A percentile compares a stretch with the other conserved stretches of the same genome.
These are phyloP conservation scores for Laothoe populi DNA, from an alignment of 2,888 invertebrate genomes.

Conservation along the genomic window DNA sequence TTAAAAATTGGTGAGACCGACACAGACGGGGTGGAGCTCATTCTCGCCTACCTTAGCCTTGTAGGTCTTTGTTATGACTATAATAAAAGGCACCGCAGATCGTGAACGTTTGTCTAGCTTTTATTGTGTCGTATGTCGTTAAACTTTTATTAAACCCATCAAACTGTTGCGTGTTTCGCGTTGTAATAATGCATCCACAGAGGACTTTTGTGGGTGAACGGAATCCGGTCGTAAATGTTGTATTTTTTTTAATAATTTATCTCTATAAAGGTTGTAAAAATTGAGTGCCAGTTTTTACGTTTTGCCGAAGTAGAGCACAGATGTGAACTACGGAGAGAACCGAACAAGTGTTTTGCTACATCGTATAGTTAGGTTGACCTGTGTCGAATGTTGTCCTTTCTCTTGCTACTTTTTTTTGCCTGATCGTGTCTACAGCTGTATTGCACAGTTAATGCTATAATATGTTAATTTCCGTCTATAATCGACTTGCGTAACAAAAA, in stretches of 20 bases:
- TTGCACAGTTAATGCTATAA: too few species aligned
- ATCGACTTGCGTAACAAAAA: neutral
- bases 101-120: slow-evolving; percentile 33
- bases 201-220: slow-evolving; percentile 6
- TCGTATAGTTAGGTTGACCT: too few species aligned
- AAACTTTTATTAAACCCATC: slow-evolving; percentile 46
- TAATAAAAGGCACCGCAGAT: slow-evolving; percentile 5
- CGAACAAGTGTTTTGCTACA: too few species aligned
- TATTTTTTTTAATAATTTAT: neutral
- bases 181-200: slow-evolving; percentile 13
- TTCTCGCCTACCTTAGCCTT: neutral
- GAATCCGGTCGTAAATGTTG: neutral
- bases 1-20: neutral
- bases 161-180: slow-evolving; percentile 33
- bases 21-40: neutral
- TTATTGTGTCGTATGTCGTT: slow-evolving; percentile 39
- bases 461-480: too few species aligned
- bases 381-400: too few species aligned
- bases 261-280: neutral
- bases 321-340: too few species aligned
- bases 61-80: neutral
- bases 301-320: neutral
- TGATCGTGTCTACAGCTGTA: too few species aligned
- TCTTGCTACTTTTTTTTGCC: too few species aligned
- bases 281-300: neutral